Conservation (phyloP, 2,113 vertebrate genomes). For the Hemiprocne comata region DNA sequence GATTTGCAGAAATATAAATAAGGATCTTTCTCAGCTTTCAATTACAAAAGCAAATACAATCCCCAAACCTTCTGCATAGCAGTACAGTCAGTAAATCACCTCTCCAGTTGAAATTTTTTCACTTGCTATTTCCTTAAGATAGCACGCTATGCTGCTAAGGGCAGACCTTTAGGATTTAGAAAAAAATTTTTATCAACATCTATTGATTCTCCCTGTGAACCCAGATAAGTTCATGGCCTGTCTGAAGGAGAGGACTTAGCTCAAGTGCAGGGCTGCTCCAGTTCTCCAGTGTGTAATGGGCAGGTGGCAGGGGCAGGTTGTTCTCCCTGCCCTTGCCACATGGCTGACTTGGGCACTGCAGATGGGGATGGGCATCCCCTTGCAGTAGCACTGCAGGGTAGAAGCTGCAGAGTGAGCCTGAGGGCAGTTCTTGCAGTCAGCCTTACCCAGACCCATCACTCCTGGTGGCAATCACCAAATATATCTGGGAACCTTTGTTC, state of each 20-base stretch:
- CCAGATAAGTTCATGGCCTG: not conserved
- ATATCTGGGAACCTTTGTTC: not conserved
- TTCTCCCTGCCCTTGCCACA: not conserved
- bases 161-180: not conserved
- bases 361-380: rapidly evolving
- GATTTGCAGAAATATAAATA: not conserved
- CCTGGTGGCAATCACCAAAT: not conserved
- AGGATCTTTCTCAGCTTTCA: not conserved
- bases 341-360: not conserved
- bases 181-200: not conserved
- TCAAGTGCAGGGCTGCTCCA: not conserved
- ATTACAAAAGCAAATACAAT: not conserved
- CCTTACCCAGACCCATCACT: not conserved
- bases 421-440: not conserved
- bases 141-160: not conserved
- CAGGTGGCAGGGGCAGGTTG: not conserved
- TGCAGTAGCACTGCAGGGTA: not conserved
- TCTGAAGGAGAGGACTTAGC: not conserved
- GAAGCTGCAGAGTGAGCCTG: not conserved
- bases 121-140: not conserved
- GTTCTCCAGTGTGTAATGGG: rapidly evolving
- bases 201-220: not conserved
- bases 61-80: not conserved
- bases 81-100: not conserved
- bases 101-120: not conserved